Percentiles rank a stretch among this genome's conserved stretches.
phyloP scores from a whole-genome alignment of 2,888 invertebrate genomes.

The Tenthredo livida region DNA sequence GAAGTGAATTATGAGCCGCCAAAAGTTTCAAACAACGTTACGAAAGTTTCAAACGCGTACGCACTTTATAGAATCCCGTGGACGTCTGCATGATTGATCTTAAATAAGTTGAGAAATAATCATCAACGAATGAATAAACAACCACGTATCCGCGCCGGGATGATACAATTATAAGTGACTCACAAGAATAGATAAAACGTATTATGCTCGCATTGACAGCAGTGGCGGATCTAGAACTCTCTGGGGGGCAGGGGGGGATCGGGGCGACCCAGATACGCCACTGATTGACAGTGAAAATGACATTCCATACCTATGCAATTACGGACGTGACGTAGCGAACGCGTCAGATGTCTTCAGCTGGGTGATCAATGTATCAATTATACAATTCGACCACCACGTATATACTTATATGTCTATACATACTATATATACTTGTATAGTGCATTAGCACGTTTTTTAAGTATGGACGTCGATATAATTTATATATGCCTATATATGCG shows the following conservation, averaged over 20 bases:
- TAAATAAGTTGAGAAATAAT: background rate
- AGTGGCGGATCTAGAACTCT: no score
- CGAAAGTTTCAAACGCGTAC: background rate
- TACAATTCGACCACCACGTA: background rate
- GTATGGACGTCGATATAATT: background rate
- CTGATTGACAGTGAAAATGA: background rate
- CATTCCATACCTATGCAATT: background rate
- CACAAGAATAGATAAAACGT: background rate
- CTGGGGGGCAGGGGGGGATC: no score
- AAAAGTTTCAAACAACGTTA: conserved; percentile 7
- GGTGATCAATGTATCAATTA: background rate
- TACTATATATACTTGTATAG: background rate
- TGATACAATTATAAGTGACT: background rate
- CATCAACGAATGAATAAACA: background rate
- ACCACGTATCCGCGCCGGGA: background rate
- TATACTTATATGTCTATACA: background rate
- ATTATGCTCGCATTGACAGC: background rate
- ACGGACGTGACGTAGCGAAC: background rate
- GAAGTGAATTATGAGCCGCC: background rate
- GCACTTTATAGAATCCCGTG: background rate
- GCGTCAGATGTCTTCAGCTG: background rate
- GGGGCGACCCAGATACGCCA: no score
- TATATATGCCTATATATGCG: background rate
- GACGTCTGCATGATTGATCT: background rate
- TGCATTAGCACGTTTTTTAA: background rate